Conservation (phyloP, 2,113 vertebrate species). For the Lampris incognitus region DNA sequence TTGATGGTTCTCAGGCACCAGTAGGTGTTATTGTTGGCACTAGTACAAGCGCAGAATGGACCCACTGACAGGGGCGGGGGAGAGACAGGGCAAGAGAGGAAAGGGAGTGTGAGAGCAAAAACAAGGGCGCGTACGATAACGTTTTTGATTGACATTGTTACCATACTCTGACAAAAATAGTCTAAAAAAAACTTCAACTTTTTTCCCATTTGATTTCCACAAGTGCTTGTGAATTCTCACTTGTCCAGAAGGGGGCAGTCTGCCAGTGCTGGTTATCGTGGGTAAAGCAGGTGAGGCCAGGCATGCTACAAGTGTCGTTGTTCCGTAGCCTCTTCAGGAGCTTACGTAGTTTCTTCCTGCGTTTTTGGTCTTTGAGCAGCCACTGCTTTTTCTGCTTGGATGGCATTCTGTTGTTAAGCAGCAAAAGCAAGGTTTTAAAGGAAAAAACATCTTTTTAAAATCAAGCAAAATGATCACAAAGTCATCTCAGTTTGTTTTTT, state of each 20-base stretch:
- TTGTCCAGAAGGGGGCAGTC: conserved; percentile 94
- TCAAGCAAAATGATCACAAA: background rate
- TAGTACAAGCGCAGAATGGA: conserved; percentile 97
- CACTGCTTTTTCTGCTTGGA: conserved; percentile 89
- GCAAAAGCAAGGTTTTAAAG: background rate
- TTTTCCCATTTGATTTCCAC: background rate
- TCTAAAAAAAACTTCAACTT: conserved; percentile 12
- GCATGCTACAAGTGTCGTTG: conserved; percentile 97
- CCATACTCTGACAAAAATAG: conserved; percentile 8
- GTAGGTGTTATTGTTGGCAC: conserved; percentile 98
- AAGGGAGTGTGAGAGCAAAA: conserved; percentile 41
- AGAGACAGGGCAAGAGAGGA: conserved; percentile 19
- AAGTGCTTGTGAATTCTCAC: conserved; percentile 77
- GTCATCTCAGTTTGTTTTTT: too few relatives aligned
- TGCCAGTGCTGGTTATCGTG: conserved; percentile 99
- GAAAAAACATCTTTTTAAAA: background rate
- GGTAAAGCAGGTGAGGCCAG: conserved; percentile 97
- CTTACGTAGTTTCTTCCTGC: conserved; percentile 94
- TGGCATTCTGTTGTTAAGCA: conserved; percentile 78
- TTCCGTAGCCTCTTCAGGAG: conserved; percentile 94
- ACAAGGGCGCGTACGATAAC: conserved; percentile 34
- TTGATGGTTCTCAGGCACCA: conserved; percentile 98
- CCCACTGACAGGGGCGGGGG: conserved; percentile 84
- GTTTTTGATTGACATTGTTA: conserved; percentile 39
- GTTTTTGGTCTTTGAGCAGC: conserved; percentile 92